Evolutionary conservation across 2,888 invertebrate species (phyloP).

Genomic region (Dasysyrphus tricinctus): DNA sequence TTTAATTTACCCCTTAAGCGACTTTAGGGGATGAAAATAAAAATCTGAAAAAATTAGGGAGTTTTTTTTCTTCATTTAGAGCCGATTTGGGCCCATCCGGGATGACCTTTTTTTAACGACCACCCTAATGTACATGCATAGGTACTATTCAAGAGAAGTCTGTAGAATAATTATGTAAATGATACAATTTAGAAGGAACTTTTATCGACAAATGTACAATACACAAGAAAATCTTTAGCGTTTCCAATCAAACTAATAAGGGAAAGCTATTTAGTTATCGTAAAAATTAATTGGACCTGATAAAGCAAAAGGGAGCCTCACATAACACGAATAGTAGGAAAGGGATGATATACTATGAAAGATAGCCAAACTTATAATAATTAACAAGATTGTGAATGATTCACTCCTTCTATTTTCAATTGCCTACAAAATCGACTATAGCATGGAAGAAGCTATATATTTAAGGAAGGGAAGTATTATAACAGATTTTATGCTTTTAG

Average conservation of each 20-base stretch:
- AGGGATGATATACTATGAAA: neutral
- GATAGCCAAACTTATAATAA: neutral
- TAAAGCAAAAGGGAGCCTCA: neutral
- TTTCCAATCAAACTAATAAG: conserved; percentile 25
- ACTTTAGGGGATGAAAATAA: too few relatives aligned
- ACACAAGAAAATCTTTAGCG: conserved; percentile 1
- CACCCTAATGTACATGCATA: too few relatives aligned
- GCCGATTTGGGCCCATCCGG: too few relatives aligned
- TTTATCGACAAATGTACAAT: neutral
- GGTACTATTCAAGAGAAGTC: neutral
- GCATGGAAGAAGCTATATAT: too few relatives aligned
- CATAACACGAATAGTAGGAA: neutral
- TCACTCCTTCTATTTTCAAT: neutral
- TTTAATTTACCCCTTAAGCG: too few relatives aligned
- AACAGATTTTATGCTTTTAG: too few relatives aligned
- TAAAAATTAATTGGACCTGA: conserved; percentile 21
- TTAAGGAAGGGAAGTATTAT: too few relatives aligned
- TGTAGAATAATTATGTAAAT: conserved; percentile 7
- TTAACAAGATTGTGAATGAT: neutral
- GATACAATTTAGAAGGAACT: neutral
- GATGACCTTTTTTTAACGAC: too few relatives aligned
- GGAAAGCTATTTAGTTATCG: conserved; percentile 12
- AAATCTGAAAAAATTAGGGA: too few relatives aligned
- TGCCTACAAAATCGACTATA: neutral
- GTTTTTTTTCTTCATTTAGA: too few relatives aligned